Evolutionary conservation across 2,797 vertebrate genomes (phyloP), one percentile per base, ranked within the genome.

Genomic region (Okamejei kenojei): DNA sequence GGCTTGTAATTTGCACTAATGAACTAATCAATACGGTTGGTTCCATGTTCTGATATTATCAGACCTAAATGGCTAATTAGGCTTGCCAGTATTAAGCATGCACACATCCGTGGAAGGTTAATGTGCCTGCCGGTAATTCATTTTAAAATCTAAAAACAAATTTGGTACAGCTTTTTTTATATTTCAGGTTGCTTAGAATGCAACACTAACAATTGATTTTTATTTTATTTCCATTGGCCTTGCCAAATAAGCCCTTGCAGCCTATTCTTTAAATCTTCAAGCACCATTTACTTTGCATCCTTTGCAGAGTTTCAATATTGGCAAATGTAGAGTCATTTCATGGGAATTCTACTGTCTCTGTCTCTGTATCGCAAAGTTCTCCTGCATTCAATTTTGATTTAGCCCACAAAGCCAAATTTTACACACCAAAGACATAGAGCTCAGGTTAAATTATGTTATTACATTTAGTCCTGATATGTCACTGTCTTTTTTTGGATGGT

Each of bases 151-250:
- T 65, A 68, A n/a, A 29, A 35, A 68, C 61, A 88, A 68, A 88
- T 88, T 88, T 65, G 65, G 84, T 32, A 19, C 68, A 88, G n/a
- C 29, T 68, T 88, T 63, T 45, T 45, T 88, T 68, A 35, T 68
- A 88, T 32, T 68, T 88, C 29, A 88, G 61, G 15, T 35, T 9
- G 61, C 65, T 65, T 68, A 88, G 61, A 63, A 65, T 63, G 65
- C 13, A 68, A 61, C 84, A 68, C 61, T 65, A 35, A 32, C 29
- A 65, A 88, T 88, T 88, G 61, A 68, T 88, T 88, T 88, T 88
- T 88, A 88, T 88, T 65, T 88, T 65, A 68, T 65, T 88, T 88
- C 68, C 61, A 88, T 86, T 86, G 82, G 82, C 82, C 82, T 86
- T 65, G 81, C 26, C 81, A 63, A 58, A 86, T 63, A 58, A 86